Evolutionary conservation across 2,797 vertebrate genomes (phyloP).

Genomic region (Tokudaia muenninki): DNA sequence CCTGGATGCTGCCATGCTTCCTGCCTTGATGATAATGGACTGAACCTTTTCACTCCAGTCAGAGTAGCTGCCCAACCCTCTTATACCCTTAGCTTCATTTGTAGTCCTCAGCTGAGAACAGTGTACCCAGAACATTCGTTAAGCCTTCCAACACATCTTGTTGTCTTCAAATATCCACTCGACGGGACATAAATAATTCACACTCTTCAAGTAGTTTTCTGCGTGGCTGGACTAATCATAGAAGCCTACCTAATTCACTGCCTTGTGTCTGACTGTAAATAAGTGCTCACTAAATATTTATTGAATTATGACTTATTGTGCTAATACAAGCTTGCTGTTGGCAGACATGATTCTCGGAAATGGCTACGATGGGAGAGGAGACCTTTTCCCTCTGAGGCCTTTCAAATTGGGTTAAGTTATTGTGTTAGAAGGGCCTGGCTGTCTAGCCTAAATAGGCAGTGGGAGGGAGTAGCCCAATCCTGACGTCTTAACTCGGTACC

Average conservation of each 20-base stretch:
- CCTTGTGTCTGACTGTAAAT: neutral
- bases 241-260: neutral
- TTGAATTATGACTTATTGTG: conserved; percentile 14
- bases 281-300: conserved; percentile 36
- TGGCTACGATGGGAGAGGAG: neutral
- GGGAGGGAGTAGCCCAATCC: fast-evolving
- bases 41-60: neutral
- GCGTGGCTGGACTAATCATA: neutral
- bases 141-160: neutral
- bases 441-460: neutral
- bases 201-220: neutral
- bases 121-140: neutral
- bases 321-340: neutral
- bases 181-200: neutral
- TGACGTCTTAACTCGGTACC: neutral
- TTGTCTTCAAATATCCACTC: neutral
- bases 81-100: neutral
- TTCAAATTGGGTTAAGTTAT: neutral
- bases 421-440: neutral
- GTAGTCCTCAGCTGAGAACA: neutral
- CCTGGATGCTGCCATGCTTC: neutral
- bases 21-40: neutral
- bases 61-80: neutral
- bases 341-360: neutral
- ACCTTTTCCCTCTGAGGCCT: neutral